Percentiles rank a stretch among this genome's conserved stretches.
These are phyloP conservation scores for Dromaius novaehollandiae DNA, from an alignment of 2,113 vertebrate genomes.

Conservation along the genomic window DNA sequence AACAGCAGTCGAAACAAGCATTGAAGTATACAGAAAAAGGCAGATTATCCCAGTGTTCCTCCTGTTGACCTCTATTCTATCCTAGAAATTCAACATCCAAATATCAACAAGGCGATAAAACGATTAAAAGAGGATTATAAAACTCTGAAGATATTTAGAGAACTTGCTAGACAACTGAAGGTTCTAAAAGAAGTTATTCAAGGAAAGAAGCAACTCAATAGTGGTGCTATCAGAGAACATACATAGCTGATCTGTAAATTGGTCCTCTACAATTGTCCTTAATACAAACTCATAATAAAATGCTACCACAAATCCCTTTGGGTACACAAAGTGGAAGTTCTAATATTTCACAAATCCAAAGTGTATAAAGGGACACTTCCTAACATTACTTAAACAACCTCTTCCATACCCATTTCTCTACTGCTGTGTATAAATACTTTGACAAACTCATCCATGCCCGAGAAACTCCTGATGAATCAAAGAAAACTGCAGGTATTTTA, in stretches of 20 bases:
- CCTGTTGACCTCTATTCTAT: not conserved
- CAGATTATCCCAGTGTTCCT: not conserved
- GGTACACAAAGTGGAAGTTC: not conserved
- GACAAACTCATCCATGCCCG: not conserved
- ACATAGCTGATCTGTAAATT: not conserved
- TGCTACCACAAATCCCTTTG: not conserved
- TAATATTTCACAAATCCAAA: not conserved
- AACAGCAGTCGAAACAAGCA: not conserved
- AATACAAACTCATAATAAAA: not conserved
- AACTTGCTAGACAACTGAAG: not conserved
- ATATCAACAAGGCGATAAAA: not conserved
- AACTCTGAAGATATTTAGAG: not conserved
- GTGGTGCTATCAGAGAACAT: not conserved
- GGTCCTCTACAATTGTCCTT: not conserved
- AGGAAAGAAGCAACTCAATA: not conserved
- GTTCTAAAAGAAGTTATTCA: not conserved
- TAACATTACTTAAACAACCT: not conserved
- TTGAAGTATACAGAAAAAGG: not conserved
- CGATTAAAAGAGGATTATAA: not conserved
- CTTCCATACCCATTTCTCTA: not conserved
- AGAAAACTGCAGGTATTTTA: not conserved
- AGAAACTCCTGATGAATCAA: not conserved
- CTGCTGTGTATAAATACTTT: not conserved
- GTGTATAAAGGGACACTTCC: not conserved
- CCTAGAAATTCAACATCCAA: rapidly evolving